Conservation (phyloP, 2,888 invertebrate species). For the Zelleria hepariella region DNA sequence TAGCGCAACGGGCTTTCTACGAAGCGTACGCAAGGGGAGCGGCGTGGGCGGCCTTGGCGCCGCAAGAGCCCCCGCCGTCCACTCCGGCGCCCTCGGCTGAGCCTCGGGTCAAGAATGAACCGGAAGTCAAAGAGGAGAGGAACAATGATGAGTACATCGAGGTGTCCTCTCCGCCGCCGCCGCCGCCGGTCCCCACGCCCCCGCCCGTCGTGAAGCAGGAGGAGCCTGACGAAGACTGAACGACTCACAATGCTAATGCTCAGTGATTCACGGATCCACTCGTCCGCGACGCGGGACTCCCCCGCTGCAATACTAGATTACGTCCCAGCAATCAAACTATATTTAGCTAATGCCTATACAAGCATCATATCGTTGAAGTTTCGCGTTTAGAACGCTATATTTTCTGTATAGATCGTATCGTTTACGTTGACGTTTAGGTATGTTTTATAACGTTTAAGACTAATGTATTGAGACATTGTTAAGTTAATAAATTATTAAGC, state of each 20-base stretch:
- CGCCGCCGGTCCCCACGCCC: slow-evolving; percentile 18
- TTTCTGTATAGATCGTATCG: slow-evolving; percentile 36
- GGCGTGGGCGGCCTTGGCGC: slow-evolving; percentile 48
- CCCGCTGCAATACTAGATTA: slow-evolving; percentile 70
- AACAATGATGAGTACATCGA: slow-evolving; percentile 63
- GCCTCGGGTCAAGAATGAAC: slow-evolving; percentile 43
- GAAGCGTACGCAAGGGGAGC: slow-evolving; percentile 63
- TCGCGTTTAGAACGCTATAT: slow-evolving; percentile 65
- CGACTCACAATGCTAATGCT: slow-evolving; percentile 1
- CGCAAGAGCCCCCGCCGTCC: slow-evolving; percentile 21
- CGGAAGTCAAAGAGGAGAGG: slow-evolving; percentile 60
- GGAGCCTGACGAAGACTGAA: slow-evolving; percentile 53
- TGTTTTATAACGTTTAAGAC: slow-evolving; percentile 63
- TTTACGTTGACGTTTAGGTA: slow-evolving; percentile 53
- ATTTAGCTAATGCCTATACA: slow-evolving; percentile 41
- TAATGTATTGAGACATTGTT: slow-evolving; percentile 62
- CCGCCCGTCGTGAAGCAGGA: slow-evolving; percentile 51
- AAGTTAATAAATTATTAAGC: slow-evolving; percentile 67
- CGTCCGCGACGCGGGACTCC: slow-evolving; percentile 52
- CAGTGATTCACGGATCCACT: slow-evolving; percentile 11
- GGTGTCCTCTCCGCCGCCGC: slow-evolving; percentile 44
- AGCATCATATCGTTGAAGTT: slow-evolving; percentile 46
- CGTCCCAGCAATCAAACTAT: slow-evolving; percentile 49
- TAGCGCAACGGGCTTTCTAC: slow-evolving; percentile 61
- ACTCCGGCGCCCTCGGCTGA: slow-evolving; percentile 19